Evolutionary conservation across 1,140 invertebrate genomes (phyloP).

Genomic region (Probaryconus sp.): DNA sequence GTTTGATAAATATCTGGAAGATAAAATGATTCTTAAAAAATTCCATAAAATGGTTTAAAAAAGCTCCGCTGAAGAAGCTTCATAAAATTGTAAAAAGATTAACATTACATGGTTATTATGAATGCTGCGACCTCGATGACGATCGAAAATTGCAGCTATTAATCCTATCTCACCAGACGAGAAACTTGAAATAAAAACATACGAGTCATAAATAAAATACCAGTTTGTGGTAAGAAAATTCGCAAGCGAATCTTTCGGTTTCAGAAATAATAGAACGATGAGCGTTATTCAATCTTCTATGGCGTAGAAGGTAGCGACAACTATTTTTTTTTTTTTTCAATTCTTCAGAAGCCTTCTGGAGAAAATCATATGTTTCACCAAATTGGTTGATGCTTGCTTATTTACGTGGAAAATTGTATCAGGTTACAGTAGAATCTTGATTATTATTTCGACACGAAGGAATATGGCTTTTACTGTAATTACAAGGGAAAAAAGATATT

Average conservation of each 20-base stretch:
- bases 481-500: too few relatives aligned
- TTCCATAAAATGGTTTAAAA: too few relatives aligned
- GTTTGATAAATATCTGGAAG: conserved; percentile 30
- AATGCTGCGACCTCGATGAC: conserved; percentile 41
- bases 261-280: conserved; percentile 31
- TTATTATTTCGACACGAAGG: too few relatives aligned
- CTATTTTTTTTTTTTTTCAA: too few relatives aligned
- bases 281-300: conserved; percentile 16
- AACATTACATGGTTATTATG: conserved; percentile 40
- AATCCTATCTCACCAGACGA: conserved; percentile 47
- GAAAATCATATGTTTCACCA: too few relatives aligned
- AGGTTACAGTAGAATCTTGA: too few relatives aligned
- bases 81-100: conserved; percentile 45
- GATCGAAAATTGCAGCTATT: conserved; percentile 55
- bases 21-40: conserved; percentile 30
- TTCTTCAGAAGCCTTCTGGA: too few relatives aligned
- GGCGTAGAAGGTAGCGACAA: too few relatives aligned
- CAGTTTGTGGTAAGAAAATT: conserved; percentile 44
- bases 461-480: too few relatives aligned
- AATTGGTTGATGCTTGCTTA: too few relatives aligned
- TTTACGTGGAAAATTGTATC: too few relatives aligned
- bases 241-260: conserved; percentile 30
- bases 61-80: conserved; percentile 41
- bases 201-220: conserved; percentile 54
- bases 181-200: conserved; percentile 40